These are phyloP conservation scores for Dicentrarchus labrax DNA, from an alignment of 2,113 vertebrate genomes.

Conservation along the genomic window DNA sequence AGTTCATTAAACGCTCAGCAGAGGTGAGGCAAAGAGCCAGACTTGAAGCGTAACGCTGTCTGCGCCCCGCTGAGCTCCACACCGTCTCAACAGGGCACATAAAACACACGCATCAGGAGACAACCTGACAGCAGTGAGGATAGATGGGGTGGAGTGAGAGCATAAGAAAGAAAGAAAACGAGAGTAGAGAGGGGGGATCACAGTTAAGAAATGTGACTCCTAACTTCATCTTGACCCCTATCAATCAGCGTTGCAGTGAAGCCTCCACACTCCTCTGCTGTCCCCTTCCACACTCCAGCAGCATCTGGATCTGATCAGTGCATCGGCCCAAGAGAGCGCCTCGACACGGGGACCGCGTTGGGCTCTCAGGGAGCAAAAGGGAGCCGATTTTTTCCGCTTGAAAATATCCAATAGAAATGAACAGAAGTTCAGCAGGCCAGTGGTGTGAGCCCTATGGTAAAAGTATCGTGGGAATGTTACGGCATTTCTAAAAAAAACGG, in stretches of 20 bases:
- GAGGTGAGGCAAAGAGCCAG: slow-evolving; percentile 64
- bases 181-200: not conserved
- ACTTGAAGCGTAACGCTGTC: slow-evolving; percentile 26
- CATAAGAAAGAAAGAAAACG: not conserved
- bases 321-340: slow-evolving; percentile 61
- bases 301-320: slow-evolving; percentile 82
- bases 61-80: slow-evolving; percentile 17
- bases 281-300: slow-evolving; percentile 58
- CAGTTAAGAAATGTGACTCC: slow-evolving; percentile 63
- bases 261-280: slow-evolving; percentile 45
- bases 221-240: slow-evolving; percentile 64
- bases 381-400: slow-evolving; percentile 2
- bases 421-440: slow-evolving; percentile 49
- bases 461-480: slow-evolving; percentile 60
- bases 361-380: slow-evolving; percentile 76
- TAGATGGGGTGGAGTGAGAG: not conserved
- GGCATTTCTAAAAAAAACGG: not conserved
- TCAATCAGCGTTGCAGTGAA: slow-evolving; percentile 63
- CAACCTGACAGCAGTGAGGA: slow-evolving; percentile 26
- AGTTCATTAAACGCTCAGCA: slow-evolving; percentile 64
- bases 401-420: slow-evolving; percentile 46
- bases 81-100: slow-evolving; percentile 22
- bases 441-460: slow-evolving; percentile 8
- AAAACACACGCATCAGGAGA: slow-evolving; percentile 46
- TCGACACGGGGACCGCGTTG: slow-evolving; percentile 60